Conservation (phyloP, 2,888 invertebrate species). For the Polydesmus complanatus region DNA sequence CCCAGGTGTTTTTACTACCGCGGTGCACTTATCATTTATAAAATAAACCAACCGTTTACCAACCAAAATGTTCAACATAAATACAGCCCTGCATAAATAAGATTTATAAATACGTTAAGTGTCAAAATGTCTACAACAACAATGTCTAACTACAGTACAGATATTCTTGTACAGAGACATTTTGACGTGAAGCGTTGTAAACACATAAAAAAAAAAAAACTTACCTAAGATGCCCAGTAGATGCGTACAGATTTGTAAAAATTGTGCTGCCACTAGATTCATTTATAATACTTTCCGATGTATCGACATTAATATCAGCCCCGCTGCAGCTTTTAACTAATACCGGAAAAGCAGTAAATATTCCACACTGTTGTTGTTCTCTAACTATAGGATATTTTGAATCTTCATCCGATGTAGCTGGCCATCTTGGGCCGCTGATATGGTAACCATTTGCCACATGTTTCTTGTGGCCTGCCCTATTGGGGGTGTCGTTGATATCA, state of each 20-base stretch:
- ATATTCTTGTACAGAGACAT: too few relatives aligned
- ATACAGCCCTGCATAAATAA: too few relatives aligned
- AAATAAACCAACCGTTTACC: too few relatives aligned
- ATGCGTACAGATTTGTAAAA: not conserved
- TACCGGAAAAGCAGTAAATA: constrained; percentile 11
- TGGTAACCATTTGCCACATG: not conserved
- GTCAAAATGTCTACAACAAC: too few relatives aligned
- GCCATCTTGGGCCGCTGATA: not conserved
- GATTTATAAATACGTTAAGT: too few relatives aligned
- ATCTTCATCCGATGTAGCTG: not conserved
- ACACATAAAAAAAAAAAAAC: too few relatives aligned
- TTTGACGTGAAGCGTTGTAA: too few relatives aligned
- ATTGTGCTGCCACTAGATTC: not conserved
- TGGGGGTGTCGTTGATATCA: not conserved
- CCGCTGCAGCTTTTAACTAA: constrained; percentile 1
- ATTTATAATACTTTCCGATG: not conserved
- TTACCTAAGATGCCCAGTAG: not conserved
- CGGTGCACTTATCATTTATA: too few relatives aligned
- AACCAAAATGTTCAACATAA: too few relatives aligned
- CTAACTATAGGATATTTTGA: not conserved
- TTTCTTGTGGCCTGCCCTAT: not conserved
- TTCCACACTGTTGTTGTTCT: constrained; percentile 3
- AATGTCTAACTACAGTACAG: too few relatives aligned
- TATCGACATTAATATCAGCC: not conserved
- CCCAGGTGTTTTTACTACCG: too few relatives aligned